Percentiles rank a stretch among this genome's conserved stretches.
Conservation (phyloP, 2,888 invertebrate genomes). For the Antheraea yamamai region DNA sequence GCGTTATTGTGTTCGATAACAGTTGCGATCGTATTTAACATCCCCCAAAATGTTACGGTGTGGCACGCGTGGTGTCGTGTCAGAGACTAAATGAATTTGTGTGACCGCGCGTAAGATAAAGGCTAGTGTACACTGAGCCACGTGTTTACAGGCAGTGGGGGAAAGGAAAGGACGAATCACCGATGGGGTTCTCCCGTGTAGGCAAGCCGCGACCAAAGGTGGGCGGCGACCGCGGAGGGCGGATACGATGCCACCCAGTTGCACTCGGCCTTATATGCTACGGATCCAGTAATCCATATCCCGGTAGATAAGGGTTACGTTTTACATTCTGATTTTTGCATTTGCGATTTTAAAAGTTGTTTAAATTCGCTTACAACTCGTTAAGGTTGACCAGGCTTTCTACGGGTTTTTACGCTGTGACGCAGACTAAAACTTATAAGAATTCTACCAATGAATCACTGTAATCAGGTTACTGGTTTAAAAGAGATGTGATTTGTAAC, state of each 20-base stretch:
- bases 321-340: conserved; percentile 39
- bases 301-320: conserved; percentile 58
- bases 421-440: conserved; percentile 20
- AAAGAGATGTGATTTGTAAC: not conserved
- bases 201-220: conserved; percentile 55
- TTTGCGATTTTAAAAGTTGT: conserved; percentile 27
- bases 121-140: conserved; percentile 59
- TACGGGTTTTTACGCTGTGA: conserved; percentile 25
- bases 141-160: conserved; percentile 59
- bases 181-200: conserved; percentile 52
- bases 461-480: not conserved
- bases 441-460: conserved; percentile 3
- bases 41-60: conserved; percentile 70
- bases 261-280: conserved; percentile 55
- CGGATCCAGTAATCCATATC: conserved; percentile 45
- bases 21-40: conserved; percentile 62
- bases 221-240: conserved; percentile 52
- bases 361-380: not conserved
- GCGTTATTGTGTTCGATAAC: conserved; percentile 68
- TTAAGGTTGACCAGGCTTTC: conserved; percentile 16
- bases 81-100: conserved; percentile 75
- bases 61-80: conserved; percentile 73
- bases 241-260: conserved; percentile 59
- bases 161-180: conserved; percentile 59
- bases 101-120: conserved; percentile 75